These are phyloP conservation scores for Amphipyra tragopoginis DNA, from an alignment of 2,888 invertebrate genomes.

Conservation along the genomic window DNA sequence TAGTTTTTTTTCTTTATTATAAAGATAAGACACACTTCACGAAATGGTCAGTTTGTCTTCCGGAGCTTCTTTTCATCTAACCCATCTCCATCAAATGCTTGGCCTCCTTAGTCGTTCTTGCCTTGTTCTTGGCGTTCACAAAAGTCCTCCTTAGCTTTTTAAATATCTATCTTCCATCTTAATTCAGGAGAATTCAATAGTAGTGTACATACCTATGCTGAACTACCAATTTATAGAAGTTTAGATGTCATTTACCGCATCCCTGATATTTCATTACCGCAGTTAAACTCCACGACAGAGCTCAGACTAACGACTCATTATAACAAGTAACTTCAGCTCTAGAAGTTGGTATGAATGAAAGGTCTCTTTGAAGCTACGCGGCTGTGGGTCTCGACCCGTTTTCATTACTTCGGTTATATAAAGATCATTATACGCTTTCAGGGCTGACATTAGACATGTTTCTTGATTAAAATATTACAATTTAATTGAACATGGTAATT, in stretches of 20 bases:
- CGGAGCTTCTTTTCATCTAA: no score
- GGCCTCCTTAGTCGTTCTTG: no score
- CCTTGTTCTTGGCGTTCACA: no score
- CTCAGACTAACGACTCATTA: conserved; percentile 33
- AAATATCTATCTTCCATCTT: no score
- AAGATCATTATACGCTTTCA: conserved; percentile 34
- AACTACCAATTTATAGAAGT: conserved; percentile 5
- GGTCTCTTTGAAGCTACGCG: conserved; percentile 38
- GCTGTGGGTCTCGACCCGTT: conserved; percentile 28
- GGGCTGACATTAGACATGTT: conserved; percentile 23
- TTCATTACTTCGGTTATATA: conserved; percentile 40
- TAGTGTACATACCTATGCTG: not conserved
- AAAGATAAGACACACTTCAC: no score
- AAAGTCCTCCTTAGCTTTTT: no score
- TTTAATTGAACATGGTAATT: no score
- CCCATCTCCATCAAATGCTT: no score
- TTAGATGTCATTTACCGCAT: conserved; percentile 16
- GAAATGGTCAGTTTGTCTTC: no score
- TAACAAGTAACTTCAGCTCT: conserved; percentile 14
- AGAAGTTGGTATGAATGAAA: conserved; percentile 43
- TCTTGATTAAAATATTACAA: conserved; percentile 28
- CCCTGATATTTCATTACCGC: conserved; percentile 8
- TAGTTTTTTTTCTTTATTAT: not conserved
- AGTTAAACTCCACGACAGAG: not conserved
- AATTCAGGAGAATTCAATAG: no score